These are phyloP conservation scores for Nannoperca australis DNA, from an alignment of 2,797 vertebrate species.

Conservation along the genomic window DNA sequence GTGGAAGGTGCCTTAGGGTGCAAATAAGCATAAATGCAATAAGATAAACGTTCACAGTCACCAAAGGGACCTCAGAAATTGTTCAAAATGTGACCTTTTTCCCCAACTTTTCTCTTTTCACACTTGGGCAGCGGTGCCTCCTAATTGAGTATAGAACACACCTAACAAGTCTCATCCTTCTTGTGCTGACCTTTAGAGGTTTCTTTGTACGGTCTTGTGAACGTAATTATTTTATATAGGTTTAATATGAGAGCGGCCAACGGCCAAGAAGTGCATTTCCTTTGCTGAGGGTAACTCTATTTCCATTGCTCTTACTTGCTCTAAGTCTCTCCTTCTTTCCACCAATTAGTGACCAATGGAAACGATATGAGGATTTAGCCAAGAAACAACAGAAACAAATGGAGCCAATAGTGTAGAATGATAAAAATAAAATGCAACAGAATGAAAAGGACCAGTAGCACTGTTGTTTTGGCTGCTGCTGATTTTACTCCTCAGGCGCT, in stretches of 20 bases:
- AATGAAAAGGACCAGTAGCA: conserved; percentile 31
- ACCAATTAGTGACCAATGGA: neutral
- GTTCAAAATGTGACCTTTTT: conserved; percentile 35
- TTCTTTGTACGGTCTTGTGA: conserved; percentile 33
- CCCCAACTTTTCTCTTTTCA: conserved; percentile 35
- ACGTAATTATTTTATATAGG: conserved; percentile 34
- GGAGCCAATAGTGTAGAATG: conserved; percentile 9
- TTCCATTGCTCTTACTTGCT: conserved; percentile 18
- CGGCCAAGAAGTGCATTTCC: conserved; percentile 10
- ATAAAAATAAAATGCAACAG: conserved; percentile 17
- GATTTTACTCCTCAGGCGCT: conserved; percentile 46
- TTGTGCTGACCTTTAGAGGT: conserved; percentile 50
- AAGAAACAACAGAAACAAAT: conserved; percentile 15
- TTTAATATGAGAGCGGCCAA: conserved; percentile 38
- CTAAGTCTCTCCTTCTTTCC: neutral
- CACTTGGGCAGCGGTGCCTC: conserved; percentile 28
- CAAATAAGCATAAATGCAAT: conserved; percentile 22
- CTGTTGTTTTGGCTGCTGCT: conserved; percentile 39
- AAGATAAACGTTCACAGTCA: conserved; percentile 11
- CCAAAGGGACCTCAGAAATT: conserved; percentile 23
- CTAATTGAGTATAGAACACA: conserved; percentile 30
- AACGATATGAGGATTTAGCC: conserved; percentile 10
- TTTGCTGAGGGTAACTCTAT: conserved; percentile 7
- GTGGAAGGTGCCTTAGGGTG: neutral
- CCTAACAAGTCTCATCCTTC: conserved; percentile 52